Percentiles rank a stretch among this genome's conserved stretches.
Conservation (phyloP, 1,140 invertebrate species). For the Drosophila mayri region DNA sequence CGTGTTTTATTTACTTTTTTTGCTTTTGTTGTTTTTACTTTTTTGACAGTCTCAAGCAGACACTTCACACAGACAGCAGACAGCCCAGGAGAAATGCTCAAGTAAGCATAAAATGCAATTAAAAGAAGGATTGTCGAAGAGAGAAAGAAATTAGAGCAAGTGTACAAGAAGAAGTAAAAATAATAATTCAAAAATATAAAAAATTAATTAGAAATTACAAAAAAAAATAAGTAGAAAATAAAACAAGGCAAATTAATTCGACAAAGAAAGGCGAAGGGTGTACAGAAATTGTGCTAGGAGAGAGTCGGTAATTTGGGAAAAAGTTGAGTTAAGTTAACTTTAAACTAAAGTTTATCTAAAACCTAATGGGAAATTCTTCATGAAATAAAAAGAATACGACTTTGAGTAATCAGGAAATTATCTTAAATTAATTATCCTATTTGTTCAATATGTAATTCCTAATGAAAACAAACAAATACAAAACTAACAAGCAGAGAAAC, state of each 20-base stretch:
- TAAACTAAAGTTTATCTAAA: too few species aligned
- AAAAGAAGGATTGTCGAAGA: constrained; percentile 25
- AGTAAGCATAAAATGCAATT: constrained; percentile 50
- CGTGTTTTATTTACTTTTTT: constrained; percentile 20
- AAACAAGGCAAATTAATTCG: constrained; percentile 12
- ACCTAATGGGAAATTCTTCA: too few species aligned
- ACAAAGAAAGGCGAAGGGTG: neutral
- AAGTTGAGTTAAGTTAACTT: too few species aligned
- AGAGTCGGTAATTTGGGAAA: too few species aligned
- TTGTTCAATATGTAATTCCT: too few species aligned
- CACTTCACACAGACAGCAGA: constrained; percentile 34
- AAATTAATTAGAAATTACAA: neutral
- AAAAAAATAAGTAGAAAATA: neutral
- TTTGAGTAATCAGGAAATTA: too few species aligned
- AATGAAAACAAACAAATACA: too few species aligned
- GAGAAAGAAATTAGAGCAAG: constrained; percentile 58
- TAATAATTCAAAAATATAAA: neutral
- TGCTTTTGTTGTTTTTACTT: constrained; percentile 12
- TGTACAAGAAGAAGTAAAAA: constrained; percentile 8
- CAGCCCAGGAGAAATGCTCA: constrained; percentile 24
- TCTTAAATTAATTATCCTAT: too few species aligned
- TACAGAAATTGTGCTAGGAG: neutral
- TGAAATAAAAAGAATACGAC: too few species aligned
- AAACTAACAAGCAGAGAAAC: too few species aligned
- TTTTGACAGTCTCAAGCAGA: constrained; percentile 59